phyloP scores from a whole-genome alignment of 2,797 vertebrate species.

The Odontamblyopus lacepedii region DNA sequence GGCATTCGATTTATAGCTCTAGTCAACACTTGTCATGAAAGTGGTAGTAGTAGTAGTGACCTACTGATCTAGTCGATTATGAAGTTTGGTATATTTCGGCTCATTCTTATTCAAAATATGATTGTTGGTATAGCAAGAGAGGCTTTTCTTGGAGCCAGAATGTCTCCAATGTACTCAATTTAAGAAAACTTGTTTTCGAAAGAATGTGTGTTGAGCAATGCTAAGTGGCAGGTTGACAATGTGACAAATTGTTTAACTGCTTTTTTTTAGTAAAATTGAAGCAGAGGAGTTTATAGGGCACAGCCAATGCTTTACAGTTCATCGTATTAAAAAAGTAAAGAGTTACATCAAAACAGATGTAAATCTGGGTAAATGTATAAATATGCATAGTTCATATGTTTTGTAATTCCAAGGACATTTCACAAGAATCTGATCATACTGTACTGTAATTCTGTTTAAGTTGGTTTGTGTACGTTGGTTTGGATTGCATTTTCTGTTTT shows the following conservation, averaged over 20 bases:
- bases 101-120: neutral
- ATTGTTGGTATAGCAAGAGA: neutral
- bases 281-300: neutral
- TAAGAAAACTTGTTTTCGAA: neutral
- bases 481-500: neutral
- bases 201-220: neutral
- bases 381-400: neutral
- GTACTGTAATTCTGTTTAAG: neutral
- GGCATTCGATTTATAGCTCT: no score
- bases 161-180: neutral
- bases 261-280: neutral
- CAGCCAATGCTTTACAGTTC: neutral
- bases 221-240: neutral
- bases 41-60: no score
- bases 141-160: neutral
- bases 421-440: neutral
- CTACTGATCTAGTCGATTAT: neutral
- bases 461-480: no score
- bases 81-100: neutral
- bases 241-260: neutral
- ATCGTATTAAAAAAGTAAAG: neutral
- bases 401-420: neutral
- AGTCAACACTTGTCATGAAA: no score
- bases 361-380: neutral
- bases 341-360: neutral